A percentile compares a stretch with the other conserved stretches of the same genome.
These are phyloP conservation scores for Periphyllus acericola DNA, from an alignment of 2,888 invertebrate genomes.

Conservation along the genomic window DNA sequence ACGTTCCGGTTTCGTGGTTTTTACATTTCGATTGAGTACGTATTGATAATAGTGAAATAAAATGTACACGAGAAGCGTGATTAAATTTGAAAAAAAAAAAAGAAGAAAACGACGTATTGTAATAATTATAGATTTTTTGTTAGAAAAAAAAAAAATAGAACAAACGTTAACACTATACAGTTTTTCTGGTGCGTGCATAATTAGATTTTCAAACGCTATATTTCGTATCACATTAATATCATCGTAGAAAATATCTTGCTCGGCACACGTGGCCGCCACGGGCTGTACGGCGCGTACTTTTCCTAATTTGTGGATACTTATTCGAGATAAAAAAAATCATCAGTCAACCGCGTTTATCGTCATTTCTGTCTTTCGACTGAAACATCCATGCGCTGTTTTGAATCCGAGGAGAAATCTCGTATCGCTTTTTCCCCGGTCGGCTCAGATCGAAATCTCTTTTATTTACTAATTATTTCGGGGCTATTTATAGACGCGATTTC, in stretches of 20 bases:
- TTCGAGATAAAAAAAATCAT: neutral
- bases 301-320: neutral
- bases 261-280: neutral
- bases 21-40: too few relatives aligned
- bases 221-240: neutral
- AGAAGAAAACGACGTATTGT: too few relatives aligned
- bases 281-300: neutral
- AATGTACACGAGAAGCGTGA: too few relatives aligned
- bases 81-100: too few relatives aligned
- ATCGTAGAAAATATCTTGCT: neutral
- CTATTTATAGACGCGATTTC: neutral
- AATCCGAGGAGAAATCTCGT: neutral
- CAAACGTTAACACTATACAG: too few relatives aligned
- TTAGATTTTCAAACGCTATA: neutral
- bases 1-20: too few relatives aligned
- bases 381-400: neutral
- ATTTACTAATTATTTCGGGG: neutral
- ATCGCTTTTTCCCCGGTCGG: neutral
- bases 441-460: neutral
- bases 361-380: neutral
- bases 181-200: neutral
- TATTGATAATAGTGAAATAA: too few relatives aligned
- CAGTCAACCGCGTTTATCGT: conserved; percentile 12
- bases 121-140: too few relatives aligned
- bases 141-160: too few relatives aligned